Evolutionary conservation across 2,888 invertebrate species (phyloP), one percentile per base, ranked within the genome.

Genomic region (Apantesis nais): DNA sequence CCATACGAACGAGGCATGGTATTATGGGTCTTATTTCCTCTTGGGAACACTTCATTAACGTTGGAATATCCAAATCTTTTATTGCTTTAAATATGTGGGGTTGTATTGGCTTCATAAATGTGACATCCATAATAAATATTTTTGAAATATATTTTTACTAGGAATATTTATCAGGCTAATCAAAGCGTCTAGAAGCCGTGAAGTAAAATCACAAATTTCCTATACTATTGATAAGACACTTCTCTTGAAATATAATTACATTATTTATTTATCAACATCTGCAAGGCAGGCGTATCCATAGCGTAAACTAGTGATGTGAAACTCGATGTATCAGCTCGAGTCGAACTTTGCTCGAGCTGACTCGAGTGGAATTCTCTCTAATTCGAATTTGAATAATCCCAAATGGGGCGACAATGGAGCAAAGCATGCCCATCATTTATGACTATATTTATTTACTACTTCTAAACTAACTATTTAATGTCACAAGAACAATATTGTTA

Each of bases 1-100:
- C 98, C 98, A 99, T 99, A 67, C 99, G 96, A 55, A 99, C 98
- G 67, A 99, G 96, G 88, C 98, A 98, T 67, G 99, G 99, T 84
- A 99, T 94, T 71, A 99, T 97, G 1, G 99, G 98, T 39, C 99
- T 96, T 74, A 99, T 97, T 93, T 99, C 98, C 73, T 96, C 96
- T 74, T 97, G 96, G 1, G 97, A 95, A 85, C 98, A 97, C 86
- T 96, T 96, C 70, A 97, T 96, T 52, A 99, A 93, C 73, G 96
- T 96, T 61, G 95, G 95, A 70, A 98, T 97, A 87, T 98, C 97
- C 60, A 98, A 96, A 90, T 97, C 97, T 93, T 98, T 98, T 83
- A 98, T 96, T 2, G 98, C 97, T 83, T 96, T 96, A 86, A 97
- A 98, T 2, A 97, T 96, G 80, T 96, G 96, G 39, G 97, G 96